Evolutionary conservation across 2,888 invertebrate genomes (phyloP).

Genomic region (Artemia sp.): DNA sequence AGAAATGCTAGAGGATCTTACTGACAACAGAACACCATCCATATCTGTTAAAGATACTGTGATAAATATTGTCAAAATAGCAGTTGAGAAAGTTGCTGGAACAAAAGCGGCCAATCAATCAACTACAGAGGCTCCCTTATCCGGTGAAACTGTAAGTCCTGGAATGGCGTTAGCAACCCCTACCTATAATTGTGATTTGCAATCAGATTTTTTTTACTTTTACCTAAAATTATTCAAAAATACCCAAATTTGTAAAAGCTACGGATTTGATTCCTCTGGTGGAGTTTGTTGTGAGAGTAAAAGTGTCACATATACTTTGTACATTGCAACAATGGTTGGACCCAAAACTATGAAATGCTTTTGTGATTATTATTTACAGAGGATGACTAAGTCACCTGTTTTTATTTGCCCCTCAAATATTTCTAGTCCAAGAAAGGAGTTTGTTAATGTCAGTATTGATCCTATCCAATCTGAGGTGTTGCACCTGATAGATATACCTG

Average conservation of each 20-base stretch:
- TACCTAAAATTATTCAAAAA: background rate
- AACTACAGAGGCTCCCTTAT: background rate
- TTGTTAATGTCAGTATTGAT: no score
- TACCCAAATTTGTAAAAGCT: background rate
- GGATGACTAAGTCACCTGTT: background rate
- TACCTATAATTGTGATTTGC: background rate
- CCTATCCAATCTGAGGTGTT: no score
- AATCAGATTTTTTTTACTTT: background rate
- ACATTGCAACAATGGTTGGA: background rate
- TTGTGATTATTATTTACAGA: background rate
- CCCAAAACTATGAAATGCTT: background rate
- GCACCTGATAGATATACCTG: no score
- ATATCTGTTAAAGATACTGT: slow-evolving; percentile 74
- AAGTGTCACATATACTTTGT: background rate
- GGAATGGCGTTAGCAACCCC: background rate
- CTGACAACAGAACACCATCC: slow-evolving; percentile 23
- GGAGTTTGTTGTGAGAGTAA: background rate
- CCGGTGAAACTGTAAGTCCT: background rate
- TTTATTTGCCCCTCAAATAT: background rate
- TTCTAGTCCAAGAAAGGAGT: no score
- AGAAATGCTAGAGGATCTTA: slow-evolving; percentile 24
- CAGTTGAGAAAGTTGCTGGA: slow-evolving; percentile 56
- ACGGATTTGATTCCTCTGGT: background rate
- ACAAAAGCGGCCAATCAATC: background rate
- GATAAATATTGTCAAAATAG: slow-evolving; percentile 77